Percentiles rank a stretch among this genome's conserved stretches.
Evolutionary conservation across 2,797 vertebrate species (phyloP).

Genomic region (Triplophysa yarkandensis): DNA sequence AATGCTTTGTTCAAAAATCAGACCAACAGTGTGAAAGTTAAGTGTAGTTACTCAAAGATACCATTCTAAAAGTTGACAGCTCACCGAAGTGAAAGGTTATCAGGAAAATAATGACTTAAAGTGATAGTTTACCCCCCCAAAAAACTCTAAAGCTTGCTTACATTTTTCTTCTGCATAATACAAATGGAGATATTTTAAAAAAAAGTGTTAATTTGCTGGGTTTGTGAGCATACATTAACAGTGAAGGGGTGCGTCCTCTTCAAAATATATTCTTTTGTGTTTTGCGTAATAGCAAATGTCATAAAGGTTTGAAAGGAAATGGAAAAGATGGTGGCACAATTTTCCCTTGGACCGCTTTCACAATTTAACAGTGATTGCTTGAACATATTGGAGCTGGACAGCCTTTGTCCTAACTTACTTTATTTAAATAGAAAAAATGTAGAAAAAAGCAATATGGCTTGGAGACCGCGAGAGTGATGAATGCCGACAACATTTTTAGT

Average conservation of each 20-base stretch:
- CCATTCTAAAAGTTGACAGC: not conserved
- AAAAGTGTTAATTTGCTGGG: too few relatives aligned
- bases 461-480: not conserved
- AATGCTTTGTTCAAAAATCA: not conserved
- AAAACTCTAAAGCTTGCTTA: too few relatives aligned
- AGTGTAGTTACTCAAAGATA: not conserved
- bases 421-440: not conserved
- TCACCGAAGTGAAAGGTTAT: not conserved
- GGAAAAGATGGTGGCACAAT: too few relatives aligned
- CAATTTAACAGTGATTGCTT: not conserved
- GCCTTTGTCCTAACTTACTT: not conserved
- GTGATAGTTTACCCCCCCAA: too few relatives aligned
- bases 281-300: too few relatives aligned
- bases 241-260: too few relatives aligned
- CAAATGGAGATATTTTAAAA: too few relatives aligned
- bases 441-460: not conserved
- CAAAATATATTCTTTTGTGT: too few relatives aligned
- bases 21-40: not conserved
- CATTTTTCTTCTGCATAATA: too few relatives aligned
- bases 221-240: too few relatives aligned
- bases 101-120: not conserved
- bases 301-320: not conserved
- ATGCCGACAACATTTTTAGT: not conserved
- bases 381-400: not conserved
- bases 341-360: not conserved